Evolutionary conservation across 1,140 invertebrate genomes (phyloP), one percentile per base, ranked within the genome.

Genomic region (Achroia grisella): DNA sequence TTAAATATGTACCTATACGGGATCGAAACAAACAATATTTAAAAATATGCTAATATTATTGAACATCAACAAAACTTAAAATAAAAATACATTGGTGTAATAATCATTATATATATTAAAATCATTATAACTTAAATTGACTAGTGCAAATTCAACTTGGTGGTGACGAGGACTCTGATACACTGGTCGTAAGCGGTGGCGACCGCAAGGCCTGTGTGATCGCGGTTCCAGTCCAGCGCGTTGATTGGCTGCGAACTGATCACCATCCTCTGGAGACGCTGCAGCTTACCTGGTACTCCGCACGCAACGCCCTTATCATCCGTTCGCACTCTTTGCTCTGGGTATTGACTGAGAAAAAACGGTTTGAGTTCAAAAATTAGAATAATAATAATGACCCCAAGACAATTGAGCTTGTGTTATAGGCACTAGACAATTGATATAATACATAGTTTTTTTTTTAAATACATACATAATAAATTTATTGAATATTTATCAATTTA

Each of bases 141-240:
- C 47, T 46, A 77, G 12, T 79, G 83, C 44, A 89, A 86, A 83
- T 97, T 96, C 0, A 99, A 86, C 86, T 97, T 97, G 1, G 97
- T 98, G 8, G 93, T 92, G 39, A 98, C 93, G 29, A 98, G 70
- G 4, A 98, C 90, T 12, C 96, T 87, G n/a, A 98, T 71, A 44
- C 91, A 92, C 81, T 99, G 97, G 87, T 99, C 97, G 76, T 98
- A 98, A 0, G 95, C 90, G 2, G 94, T 94, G 66, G 94, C 95
- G 1, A 97, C 91, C 29, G 92, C 93, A 0, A 98, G 84, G 9
- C 97, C 97, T 27, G 90, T 75, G 77, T 98, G 97, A 71, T 98
- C 96, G 1, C 90, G 89, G 78, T 93, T 95, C 97, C 97, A 99
- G 70, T 97, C 94, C 51, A 96, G 93, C 2, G 93, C 90, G 62